These are phyloP conservation scores for Mesaphorura yosii DNA, from an alignment of 1,140 invertebrate species.

Conservation along the genomic window DNA sequence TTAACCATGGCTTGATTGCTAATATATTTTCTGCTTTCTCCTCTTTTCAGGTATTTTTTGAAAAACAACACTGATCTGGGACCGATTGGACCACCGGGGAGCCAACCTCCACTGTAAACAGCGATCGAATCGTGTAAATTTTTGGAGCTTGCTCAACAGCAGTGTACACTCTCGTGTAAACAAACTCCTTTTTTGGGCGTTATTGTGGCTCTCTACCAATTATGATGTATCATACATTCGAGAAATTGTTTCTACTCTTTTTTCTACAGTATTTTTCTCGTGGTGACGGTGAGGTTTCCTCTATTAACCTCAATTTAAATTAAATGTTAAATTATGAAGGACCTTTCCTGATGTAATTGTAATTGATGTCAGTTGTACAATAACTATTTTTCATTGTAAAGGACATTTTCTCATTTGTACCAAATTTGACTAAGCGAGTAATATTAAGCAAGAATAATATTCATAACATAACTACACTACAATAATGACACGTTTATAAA, in stretches of 20 bases:
- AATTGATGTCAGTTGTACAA: no score
- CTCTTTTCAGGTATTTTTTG: slow-evolving; percentile 27
- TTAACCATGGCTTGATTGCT: no score
- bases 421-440: no score
- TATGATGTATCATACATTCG: not conserved
- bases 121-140: not conserved
- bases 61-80: slow-evolving; percentile 50
- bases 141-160: slow-evolving; percentile 30
- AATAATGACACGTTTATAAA: no score
- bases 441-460: no score
- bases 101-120: slow-evolving; percentile 28
- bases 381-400: no score
- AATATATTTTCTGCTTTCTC: not conserved
- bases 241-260: slow-evolving; percentile 6
- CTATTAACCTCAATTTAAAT: no score
- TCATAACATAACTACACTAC: no score
- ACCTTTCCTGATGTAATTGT: no score
- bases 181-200: no score
- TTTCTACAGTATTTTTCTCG: slow-evolving; percentile 31
- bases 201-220: slow-evolving; percentile 29
- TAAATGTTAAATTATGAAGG: no score
- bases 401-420: no score
- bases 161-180: slow-evolving; percentile 30
- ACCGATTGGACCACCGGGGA: slow-evolving; percentile 49
- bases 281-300: slow-evolving; percentile 15